Evolutionary conservation across 1,140 invertebrate species (phyloP).

Genomic region (Arion vulgaris): DNA sequence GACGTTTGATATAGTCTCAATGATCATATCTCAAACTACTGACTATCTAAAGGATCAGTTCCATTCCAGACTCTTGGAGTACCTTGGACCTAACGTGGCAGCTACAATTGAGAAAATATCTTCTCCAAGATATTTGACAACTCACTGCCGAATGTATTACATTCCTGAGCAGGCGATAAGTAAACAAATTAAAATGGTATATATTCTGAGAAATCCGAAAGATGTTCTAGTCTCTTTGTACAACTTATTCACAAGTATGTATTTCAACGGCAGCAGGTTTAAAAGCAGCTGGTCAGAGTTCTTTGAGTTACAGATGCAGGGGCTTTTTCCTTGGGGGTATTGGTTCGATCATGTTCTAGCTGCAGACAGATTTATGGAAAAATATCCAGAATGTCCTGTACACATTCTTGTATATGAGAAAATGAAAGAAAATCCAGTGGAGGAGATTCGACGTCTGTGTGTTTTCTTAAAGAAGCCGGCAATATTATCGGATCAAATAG

Average conservation of each 20-base stretch:
- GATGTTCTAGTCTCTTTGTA: background rate
- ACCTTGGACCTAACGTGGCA: background rate
- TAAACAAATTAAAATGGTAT: background rate
- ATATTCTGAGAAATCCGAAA: background rate
- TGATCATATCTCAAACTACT: background rate
- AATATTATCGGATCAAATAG: background rate
- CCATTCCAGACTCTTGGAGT: background rate
- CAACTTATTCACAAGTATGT: background rate
- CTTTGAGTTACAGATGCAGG: background rate
- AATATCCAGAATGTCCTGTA: background rate
- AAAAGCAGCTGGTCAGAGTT: background rate
- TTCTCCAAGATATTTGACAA: background rate
- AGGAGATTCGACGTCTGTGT: background rate
- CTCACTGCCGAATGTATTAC: background rate
- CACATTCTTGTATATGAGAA: background rate
- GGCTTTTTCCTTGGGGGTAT: background rate
- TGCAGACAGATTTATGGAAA: background rate
- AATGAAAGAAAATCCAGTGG: background rate
- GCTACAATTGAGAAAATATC: background rate
- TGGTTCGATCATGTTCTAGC: slow-evolving; percentile 14
- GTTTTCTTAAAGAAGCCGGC: background rate
- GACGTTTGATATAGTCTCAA: background rate
- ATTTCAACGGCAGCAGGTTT: background rate
- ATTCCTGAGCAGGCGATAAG: background rate
- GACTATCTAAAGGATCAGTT: background rate